Evolutionary conservation across 92 coral and sea anemone genomes (phyloP).

Genomic region (Porites lobata): DNA sequence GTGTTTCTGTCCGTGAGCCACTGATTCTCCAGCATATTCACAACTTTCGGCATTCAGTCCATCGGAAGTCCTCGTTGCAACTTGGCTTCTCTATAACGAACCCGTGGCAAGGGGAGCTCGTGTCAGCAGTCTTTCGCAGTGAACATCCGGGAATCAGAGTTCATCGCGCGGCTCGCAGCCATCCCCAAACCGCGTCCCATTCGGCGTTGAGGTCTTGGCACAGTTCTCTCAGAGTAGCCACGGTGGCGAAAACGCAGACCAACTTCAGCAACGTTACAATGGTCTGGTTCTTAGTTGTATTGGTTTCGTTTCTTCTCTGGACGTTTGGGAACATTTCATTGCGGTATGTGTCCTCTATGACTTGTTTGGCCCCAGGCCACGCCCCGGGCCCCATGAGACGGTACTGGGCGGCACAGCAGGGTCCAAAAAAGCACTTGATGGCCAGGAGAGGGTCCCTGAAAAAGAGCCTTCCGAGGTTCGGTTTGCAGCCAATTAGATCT

Average conservation of each 20-base stretch:
- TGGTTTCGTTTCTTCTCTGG: neutral
- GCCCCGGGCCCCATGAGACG: conserved; percentile 91
- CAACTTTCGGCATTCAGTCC: neutral
- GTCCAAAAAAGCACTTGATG: conserved; percentile 85
- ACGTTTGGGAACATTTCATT: conserved; percentile 67
- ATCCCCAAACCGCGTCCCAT: conserved; percentile 49
- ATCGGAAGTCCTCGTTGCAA: neutral
- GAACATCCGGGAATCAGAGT: conserved; percentile 3
- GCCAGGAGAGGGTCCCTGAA: conserved; percentile 83
- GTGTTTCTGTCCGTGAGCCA: neutral
- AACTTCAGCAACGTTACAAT: conserved; percentile 23
- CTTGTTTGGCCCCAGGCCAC: conserved; percentile 85
- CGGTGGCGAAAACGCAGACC: conserved; percentile 35
- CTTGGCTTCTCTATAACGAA: neutral
- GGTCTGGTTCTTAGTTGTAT: neutral
- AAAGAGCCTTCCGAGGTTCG: conserved; percentile 72
- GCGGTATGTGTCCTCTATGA: conserved; percentile 75
- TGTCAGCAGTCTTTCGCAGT: neutral
- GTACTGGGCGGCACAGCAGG: conserved; percentile 92
- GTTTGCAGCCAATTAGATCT: conserved; percentile 85
- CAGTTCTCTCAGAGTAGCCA: conserved; percentile 38
- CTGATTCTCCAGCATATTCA: neutral
- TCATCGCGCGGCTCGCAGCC: conserved; percentile 53
- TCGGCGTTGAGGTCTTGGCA: conserved; percentile 39
- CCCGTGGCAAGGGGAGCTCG: neutral